Conservation (phyloP, 2,888 invertebrate genomes). For the Coelinius sp. region DNA sequence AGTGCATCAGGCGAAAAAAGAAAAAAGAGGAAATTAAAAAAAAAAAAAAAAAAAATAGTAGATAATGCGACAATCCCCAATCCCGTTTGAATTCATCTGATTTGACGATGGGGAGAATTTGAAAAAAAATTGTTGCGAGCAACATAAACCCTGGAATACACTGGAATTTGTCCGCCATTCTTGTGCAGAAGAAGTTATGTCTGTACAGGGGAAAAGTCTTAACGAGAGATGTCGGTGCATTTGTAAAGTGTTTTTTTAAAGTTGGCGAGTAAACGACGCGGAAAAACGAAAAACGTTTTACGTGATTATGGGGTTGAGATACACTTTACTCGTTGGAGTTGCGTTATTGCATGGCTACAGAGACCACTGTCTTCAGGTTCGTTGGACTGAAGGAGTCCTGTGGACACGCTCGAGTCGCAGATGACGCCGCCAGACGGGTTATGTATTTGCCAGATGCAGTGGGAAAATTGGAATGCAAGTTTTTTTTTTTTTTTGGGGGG, state of each 20-base stretch:
- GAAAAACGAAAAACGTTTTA: constrained; percentile 23
- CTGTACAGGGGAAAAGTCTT: constrained; percentile 27
- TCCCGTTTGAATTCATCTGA: constrained; percentile 5
- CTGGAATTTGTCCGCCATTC: constrained; percentile 15
- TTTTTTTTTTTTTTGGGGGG: not conserved
- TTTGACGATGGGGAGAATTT: not conserved
- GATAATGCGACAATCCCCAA: not conserved
- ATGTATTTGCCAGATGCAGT: constrained; percentile 35
- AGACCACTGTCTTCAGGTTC: constrained; percentile 23
- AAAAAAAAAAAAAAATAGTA: constrained; percentile 21
- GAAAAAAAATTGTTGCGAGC: not conserved
- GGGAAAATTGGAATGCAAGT: not conserved
- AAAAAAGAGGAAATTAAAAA: constrained; percentile 39
- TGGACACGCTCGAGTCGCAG: constrained; percentile 29
- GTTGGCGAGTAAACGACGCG: constrained; percentile 13
- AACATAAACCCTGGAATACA: not conserved
- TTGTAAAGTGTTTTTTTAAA: constrained; percentile 27
- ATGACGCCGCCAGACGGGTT: constrained; percentile 35
- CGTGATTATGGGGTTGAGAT: constrained; percentile 28
- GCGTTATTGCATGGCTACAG: not conserved
- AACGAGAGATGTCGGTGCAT: constrained; percentile 30
- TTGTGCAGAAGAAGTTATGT: constrained; percentile 1
- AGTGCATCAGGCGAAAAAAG: constrained; percentile 43
- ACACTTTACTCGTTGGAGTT: constrained; percentile 3
- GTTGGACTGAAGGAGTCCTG: constrained; percentile 25